Conservation (phyloP, 2,888 invertebrate species). For the Apomyelois bistriatella region DNA sequence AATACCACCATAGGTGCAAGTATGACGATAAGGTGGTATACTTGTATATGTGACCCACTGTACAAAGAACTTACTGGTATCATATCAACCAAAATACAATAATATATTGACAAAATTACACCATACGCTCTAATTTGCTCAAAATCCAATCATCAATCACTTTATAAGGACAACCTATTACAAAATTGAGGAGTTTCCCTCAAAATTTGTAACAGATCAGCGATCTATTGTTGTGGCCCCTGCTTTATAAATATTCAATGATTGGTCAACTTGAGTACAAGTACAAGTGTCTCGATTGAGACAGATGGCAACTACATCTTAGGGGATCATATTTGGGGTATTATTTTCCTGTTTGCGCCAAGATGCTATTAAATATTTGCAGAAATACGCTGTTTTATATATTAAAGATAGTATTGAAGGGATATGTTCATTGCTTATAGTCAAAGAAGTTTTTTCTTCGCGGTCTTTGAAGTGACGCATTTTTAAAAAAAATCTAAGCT, state of each 20-base stretch:
- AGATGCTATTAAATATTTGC: neutral
- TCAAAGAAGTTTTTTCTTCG: no score
- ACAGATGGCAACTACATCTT: constrained; percentile 1
- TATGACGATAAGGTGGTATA: no score
- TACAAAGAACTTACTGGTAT: no score
- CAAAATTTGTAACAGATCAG: constrained; percentile 54
- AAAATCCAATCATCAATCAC: constrained; percentile 32
- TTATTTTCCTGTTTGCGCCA: constrained; percentile 10
- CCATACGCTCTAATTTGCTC: constrained; percentile 14
- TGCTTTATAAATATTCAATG: constrained; percentile 7
- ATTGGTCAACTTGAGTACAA: neutral
- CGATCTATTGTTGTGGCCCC: constrained; percentile 28
- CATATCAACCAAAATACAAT: neutral
- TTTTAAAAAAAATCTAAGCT: no score
- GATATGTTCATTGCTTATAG: no score
- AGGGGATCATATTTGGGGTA: constrained; percentile 19
- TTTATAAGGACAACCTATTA: constrained; percentile 23
- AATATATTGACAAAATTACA: neutral
- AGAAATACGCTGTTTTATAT: neutral
- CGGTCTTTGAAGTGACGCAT: no score
- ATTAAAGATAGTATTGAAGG: no score
- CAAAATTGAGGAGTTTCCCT: constrained; percentile 23
- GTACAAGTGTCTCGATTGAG: constrained; percentile 8
- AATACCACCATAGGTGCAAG: no score
- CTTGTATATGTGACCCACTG: no score